Percentiles rank a stretch among this genome's conserved stretches.
Conservation (phyloP, 2,113 vertebrate species). For the Lagopus muta region DNA sequence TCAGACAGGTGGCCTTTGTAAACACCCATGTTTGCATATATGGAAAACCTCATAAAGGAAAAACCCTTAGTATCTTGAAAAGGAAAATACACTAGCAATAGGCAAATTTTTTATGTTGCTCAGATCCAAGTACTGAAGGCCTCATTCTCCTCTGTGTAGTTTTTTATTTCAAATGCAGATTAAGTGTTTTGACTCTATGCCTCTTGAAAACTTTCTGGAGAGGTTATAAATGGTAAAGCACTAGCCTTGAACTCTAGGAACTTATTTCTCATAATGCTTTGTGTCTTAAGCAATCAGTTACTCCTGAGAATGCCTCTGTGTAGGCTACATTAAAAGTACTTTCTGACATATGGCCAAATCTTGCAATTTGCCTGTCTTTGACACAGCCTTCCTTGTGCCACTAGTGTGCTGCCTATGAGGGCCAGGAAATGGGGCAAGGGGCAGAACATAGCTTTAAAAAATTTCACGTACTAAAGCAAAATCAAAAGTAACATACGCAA, state of each 20-base stretch:
- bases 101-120: background rate
- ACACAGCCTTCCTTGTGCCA: background rate
- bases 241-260: background rate
- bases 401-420: background rate
- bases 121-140: background rate
- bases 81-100: background rate
- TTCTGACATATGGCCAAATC: background rate
- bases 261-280: background rate
- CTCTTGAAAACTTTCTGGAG: background rate
- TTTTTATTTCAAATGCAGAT: background rate
- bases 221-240: background rate
- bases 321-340: background rate
- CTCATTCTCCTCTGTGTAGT: background rate
- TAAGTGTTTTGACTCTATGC: background rate
- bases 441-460: background rate
- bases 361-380: background rate
- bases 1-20: slow-evolving; percentile 49
- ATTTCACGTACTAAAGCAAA: background rate
- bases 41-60: background rate
- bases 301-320: background rate
- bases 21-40: background rate
- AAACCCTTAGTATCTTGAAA: background rate
- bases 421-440: background rate
- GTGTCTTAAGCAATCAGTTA: background rate
- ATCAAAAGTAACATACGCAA: background rate